These are phyloP conservation scores for Neuroscelio doddi DNA, from an alignment of 2,888 invertebrate species.

Conservation along the genomic window DNA sequence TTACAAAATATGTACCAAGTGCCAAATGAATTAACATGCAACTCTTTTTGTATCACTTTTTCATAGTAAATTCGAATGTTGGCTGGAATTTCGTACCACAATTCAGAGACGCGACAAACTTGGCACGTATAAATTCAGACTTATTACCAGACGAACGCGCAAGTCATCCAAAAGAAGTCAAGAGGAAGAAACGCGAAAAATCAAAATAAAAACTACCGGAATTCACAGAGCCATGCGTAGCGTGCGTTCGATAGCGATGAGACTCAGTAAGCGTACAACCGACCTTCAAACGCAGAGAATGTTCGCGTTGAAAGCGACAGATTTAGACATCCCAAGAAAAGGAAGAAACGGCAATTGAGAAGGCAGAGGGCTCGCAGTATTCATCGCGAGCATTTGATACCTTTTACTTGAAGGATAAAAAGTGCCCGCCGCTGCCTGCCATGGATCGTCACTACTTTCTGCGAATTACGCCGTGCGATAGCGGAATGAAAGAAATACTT, in stretches of 20 bases:
- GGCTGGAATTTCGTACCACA: constrained; percentile 36
- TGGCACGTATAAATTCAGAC: constrained; percentile 46
- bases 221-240: constrained; percentile 38
- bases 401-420: constrained; percentile 16
- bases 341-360: constrained; percentile 5
- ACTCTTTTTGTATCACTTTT: constrained; percentile 6
- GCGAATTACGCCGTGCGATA: constrained; percentile 18
- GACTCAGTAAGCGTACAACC: constrained; percentile 30
- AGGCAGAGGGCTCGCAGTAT: constrained; percentile 4
- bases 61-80: constrained; percentile 41
- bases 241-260: constrained; percentile 29
- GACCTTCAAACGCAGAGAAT: constrained; percentile 36
- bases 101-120: constrained; percentile 36
- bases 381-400: constrained; percentile 11
- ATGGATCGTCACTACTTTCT: constrained; percentile 24
- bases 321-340: constrained; percentile 17
- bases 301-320: constrained; percentile 13
- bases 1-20: no score
- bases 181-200: constrained; percentile 32
- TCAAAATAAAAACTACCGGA: constrained; percentile 45
- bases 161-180: constrained; percentile 43
- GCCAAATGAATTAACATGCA: no score
- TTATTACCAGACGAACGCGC: constrained; percentile 41
- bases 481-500: constrained; percentile 12
- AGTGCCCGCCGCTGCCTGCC: constrained; percentile 5